Evolutionary conservation across 2,113 vertebrate genomes (phyloP), one percentile per base, ranked within the genome.

Genomic region (Isichthys henryi): DNA sequence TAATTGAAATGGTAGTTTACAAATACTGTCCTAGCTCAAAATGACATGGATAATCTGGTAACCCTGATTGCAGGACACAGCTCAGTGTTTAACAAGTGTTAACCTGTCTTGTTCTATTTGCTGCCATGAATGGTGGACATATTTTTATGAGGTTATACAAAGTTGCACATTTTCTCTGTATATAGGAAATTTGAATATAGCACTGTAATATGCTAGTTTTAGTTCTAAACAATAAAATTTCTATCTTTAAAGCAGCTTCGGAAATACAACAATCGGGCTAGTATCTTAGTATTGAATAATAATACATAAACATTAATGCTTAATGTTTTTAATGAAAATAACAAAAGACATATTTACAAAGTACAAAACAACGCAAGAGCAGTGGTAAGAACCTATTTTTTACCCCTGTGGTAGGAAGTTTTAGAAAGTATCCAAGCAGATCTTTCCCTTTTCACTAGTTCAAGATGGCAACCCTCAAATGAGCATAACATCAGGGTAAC

Each of bases 251-350:
- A 70, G 62, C n/a, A 70, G 3, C 62, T 70, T 13, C 1, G 27
- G 9, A 70, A 31, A 31, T 27, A 10, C 31, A 66, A 11, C 3
- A 66, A 66, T 66, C 1, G 9, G n/a, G 62, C 10, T 11, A 70
- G 62, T 31, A 70, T 27, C 62, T n/a, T 58, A 70, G 27, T 70
- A 31, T 31, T 31, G 27, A 70, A 70, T 31, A 31, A 66, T 27
- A 62, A 62, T 62, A 62, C n/a, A 62, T 39, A 9, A 66, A 27
- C n/a, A 70, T 3, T 70, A 13, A 84, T 84, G 39, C 0, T n/a
- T 10, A 84, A 84, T 84, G 45, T 48, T 84, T 82, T 84, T 84
- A 82, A 19, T 82, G 77, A 82, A 82, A 82, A 86, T 46, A 10
- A 46, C 23, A 62, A 62, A 62, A 27, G 9, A 13, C 49, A 86